Evolutionary conservation across 2,113 vertebrate genomes (phyloP).

Genomic region (Rhabdomys dilectus): DNA sequence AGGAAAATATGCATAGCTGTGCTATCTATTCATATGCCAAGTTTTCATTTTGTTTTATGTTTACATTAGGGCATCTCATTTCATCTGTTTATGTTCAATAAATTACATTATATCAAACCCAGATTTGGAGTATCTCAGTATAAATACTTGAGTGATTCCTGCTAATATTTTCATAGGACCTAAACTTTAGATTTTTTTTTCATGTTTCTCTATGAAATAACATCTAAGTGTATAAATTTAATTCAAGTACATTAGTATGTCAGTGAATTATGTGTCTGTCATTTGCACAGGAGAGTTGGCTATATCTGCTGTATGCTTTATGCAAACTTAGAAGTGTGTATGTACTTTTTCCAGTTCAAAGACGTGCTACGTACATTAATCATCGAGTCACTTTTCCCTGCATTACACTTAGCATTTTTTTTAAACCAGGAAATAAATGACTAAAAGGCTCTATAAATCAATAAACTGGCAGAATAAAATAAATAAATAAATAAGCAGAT

Average conservation of each 20-base stretch:
- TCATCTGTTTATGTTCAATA: constrained; percentile 81
- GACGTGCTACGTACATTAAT: background rate
- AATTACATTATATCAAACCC: constrained; percentile 70
- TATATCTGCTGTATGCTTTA: constrained; percentile 14
- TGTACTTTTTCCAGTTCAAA: background rate
- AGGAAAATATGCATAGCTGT: constrained; percentile 63
- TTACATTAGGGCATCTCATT: constrained; percentile 75
- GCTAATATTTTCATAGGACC: constrained; percentile 70
- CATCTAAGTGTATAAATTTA: constrained; percentile 13
- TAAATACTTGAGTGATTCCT: constrained; percentile 77
- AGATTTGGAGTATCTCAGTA: constrained; percentile 74
- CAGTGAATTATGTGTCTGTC: background rate
- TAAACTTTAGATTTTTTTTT: constrained; percentile 73
- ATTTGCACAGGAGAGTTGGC: constrained; percentile 3
- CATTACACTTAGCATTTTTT: background rate
- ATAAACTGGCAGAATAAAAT: constrained; percentile 40
- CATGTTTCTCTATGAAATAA: constrained; percentile 62
- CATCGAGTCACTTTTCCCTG: background rate
- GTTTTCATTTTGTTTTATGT: constrained; percentile 73
- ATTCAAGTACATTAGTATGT: background rate
- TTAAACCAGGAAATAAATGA: constrained; percentile 31
- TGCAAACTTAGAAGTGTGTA: constrained; percentile 24
- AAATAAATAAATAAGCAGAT: background rate
- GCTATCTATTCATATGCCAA: constrained; percentile 70
- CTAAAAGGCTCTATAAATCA: constrained; percentile 7